Base-by-base conservation (phyloP, 2,113 vertebrate species). In the Syrrhaptes paradoxus region DNA sequence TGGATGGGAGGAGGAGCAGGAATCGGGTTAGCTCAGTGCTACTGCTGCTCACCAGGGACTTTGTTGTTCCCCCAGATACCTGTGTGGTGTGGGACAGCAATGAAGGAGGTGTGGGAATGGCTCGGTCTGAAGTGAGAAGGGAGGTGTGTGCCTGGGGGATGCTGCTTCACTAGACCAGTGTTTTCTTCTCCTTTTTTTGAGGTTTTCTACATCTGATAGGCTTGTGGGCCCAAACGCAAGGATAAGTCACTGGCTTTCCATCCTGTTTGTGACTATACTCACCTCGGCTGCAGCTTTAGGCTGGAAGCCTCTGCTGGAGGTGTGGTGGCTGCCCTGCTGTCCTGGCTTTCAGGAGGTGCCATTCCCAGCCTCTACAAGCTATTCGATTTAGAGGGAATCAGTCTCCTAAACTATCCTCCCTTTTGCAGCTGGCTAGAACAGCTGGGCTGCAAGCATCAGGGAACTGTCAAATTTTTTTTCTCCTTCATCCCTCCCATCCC, bases 371-470 rank as follows among this genome's bases (percentile, higher is more conserved):
- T 81, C 58, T 62, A 7, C 54, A 86, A 88, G 38, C 63, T 85
- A n/a, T 79, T 79, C 62, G 11, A 57, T 86, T 77, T 81, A 67
- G 26, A 36, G 19, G 11, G 17, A 84, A 81, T 61, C 36, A 51
- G 7, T 29, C 25, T 87, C 43, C 26, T 78, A 16, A 71, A 46
- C 29, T 31, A 38, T 38, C 12, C 8, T 84, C 9, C 43, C 43
- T 75, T 62, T 78, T 66, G 76, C 38, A 77, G 20, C 51, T 63
- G 65, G 48, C 43, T 81, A 32, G 38, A 95, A 86, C 84, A 95
- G 89, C 89, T 95, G 80, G 77, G 48, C 68, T 87, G 25, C 32
- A 82, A 85, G 73, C 70, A 75, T 75, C 41, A 65, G 70, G 57
- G 70, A 84, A 59, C 34, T 84, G 25, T 51, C 65, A 89, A 59